Evolutionary conservation across 2,888 invertebrate species (phyloP).

Genomic region (Acanthosepion pharaonis): DNA sequence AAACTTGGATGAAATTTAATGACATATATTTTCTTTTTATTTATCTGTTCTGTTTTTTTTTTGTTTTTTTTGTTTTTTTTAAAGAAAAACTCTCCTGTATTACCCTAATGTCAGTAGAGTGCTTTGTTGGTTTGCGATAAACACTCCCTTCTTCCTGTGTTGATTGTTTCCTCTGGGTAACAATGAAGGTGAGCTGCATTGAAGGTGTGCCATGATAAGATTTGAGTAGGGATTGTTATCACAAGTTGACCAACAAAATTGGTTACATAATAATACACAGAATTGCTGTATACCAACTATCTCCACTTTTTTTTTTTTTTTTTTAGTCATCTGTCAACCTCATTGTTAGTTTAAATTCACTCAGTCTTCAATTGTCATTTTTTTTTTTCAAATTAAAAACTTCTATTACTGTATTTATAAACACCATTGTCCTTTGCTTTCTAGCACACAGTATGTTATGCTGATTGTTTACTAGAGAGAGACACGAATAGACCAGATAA

Average conservation of each 20-base stretch:
- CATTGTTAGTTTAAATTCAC: too few species aligned
- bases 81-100: not conserved
- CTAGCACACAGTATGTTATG: too few species aligned
- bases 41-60: not conserved
- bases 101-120: not conserved
- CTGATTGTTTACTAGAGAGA: too few species aligned
- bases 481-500: too few species aligned
- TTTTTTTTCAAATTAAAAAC: too few species aligned
- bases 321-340: not conserved
- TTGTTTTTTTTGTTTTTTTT: too few species aligned
- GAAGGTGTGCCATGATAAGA: not conserved
- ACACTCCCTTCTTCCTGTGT: constrained; percentile 33
- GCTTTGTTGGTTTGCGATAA: constrained; percentile 4
- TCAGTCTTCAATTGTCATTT: too few species aligned
- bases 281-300: not conserved
- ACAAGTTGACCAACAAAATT: not conserved
- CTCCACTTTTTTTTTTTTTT: not conserved
- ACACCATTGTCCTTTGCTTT: too few species aligned
- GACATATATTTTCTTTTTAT: not conserved
- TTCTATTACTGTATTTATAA: too few species aligned
- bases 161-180: not conserved
- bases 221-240: not conserved
- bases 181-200: not conserved
- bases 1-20: too few species aligned
- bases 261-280: not conserved